Evolutionary conservation across 1,140 invertebrate species (phyloP).

Genomic region (Monomorium pharaonis): DNA sequence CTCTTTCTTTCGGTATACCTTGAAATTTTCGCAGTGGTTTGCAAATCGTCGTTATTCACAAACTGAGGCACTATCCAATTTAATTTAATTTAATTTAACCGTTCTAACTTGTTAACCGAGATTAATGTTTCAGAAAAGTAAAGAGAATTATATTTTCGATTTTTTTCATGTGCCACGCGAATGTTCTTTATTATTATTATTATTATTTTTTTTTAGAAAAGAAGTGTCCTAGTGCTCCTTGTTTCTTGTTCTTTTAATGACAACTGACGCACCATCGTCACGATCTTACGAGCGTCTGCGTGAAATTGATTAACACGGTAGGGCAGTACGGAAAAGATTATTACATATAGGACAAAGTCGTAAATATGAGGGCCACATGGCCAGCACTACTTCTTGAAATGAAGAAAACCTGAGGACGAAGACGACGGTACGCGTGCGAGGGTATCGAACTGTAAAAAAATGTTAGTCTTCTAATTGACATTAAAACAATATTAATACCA

Average conservation of each 20-base stretch:
- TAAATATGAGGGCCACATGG: conserved; percentile 67
- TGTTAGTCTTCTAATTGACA: not conserved
- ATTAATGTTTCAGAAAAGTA: not conserved
- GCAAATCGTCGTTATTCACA: not conserved
- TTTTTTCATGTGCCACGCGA: not conserved
- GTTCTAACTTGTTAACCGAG: not conserved
- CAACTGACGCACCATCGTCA: not conserved
- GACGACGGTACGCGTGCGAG: conserved; percentile 36
- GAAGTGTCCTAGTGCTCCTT: too few relatives aligned
- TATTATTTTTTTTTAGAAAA: too few relatives aligned
- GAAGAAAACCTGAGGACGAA: conserved; percentile 52
- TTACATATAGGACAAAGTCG: conserved; percentile 33
- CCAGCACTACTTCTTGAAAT: conserved; percentile 57
- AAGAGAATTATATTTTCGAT: not conserved
- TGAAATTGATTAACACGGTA: conserved; percentile 36
- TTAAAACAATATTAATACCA: conserved; percentile 6
- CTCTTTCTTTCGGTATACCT: not conserved
- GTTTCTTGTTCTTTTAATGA: conserved; percentile 28
- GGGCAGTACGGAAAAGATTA: not conserved
- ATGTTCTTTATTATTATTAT: not conserved
- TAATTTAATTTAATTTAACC: conserved; percentile 7
- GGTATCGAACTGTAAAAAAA: conserved; percentile 35
- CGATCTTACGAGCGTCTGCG: not conserved
- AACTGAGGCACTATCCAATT: not conserved
- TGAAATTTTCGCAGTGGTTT: not conserved